Evolutionary conservation across 2,888 invertebrate species (phyloP), one percentile per base, ranked within the genome.

Genomic region (Ophion ellenae): DNA sequence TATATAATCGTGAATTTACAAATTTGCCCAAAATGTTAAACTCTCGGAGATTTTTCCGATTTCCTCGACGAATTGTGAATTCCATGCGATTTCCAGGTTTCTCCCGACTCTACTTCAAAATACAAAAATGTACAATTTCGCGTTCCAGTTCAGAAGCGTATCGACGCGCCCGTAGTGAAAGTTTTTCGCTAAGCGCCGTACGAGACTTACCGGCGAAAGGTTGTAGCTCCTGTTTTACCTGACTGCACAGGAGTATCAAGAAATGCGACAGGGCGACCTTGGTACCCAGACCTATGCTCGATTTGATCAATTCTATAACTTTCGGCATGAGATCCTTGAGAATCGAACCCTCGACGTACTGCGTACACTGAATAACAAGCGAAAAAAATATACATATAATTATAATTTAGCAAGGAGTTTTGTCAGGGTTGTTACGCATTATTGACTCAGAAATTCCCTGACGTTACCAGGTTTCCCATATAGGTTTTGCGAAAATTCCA

Each of bases 231-330:
- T 94, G 92, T 67, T 95, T 94, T 80, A 95, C 89, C 81, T 95
- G 95, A 47, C 88, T 85, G 93, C 93, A 87, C 89, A 97, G 95
- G 85, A 97, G 94, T 64, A 97, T 96, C 76, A 98, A 95, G 91
- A 98, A 97, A 93, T 98, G 97, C 0, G 97, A 96, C 90, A 97
- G 96, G 0, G 97, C 97, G 28, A 97, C 96, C 94, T 98, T 97
- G 0, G 98, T 98, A 40, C 98, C 98, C 67, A 98, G 95, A 88
- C 97, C 97, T 0, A 98, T 96, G 2, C 97, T 97, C 83, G 95
- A 95, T 90, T 97, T 97, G 91, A 98, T 96, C 79, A 98, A 95
- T 87, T 99, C 98, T n/a, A 97, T 93, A 3, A 98, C 95, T 90
- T 96, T 96, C 0, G 98, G 98, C 11, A 98, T 95, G 94, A 98